A percentile compares a stretch with the other conserved stretches of the same genome.
These are phyloP conservation scores for Ammospiza maritima DNA, from an alignment of 2,797 vertebrate species.

Conservation along the genomic window DNA sequence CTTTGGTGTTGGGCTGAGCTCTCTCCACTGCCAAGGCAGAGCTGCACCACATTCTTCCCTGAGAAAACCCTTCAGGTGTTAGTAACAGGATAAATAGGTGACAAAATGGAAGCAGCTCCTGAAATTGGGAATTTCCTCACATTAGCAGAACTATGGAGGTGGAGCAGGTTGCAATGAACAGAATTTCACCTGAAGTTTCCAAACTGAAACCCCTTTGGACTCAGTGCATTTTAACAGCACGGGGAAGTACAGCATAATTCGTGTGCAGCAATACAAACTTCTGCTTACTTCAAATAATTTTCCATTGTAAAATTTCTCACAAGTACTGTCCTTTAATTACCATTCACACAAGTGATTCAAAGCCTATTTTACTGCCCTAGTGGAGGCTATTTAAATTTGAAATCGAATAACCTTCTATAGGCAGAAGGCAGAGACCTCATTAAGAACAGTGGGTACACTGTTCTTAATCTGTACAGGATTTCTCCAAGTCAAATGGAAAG, in stretches of 20 bases:
- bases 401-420: background rate
- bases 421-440: background rate
- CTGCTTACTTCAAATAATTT: conserved; percentile 3
- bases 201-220: background rate
- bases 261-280: background rate
- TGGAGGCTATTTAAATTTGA: background rate
- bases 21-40: background rate
- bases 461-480: background rate
- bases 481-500: background rate
- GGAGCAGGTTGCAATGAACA: background rate
- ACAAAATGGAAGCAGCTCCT: background rate
- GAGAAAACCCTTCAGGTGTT: background rate
- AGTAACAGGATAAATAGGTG: background rate
- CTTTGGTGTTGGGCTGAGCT: background rate
- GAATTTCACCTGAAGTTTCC: background rate
- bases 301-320: background rate
- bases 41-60: accelerated
- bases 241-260: background rate
- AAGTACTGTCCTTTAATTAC: background rate
- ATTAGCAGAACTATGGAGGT: background rate
- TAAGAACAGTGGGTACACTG: background rate
- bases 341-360: background rate
- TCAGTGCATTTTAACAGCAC: background rate
- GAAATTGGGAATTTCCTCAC: background rate
- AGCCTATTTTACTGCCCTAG: background rate